Conservation (phyloP, 2,113 vertebrate species). For the Scomber colias region DNA sequence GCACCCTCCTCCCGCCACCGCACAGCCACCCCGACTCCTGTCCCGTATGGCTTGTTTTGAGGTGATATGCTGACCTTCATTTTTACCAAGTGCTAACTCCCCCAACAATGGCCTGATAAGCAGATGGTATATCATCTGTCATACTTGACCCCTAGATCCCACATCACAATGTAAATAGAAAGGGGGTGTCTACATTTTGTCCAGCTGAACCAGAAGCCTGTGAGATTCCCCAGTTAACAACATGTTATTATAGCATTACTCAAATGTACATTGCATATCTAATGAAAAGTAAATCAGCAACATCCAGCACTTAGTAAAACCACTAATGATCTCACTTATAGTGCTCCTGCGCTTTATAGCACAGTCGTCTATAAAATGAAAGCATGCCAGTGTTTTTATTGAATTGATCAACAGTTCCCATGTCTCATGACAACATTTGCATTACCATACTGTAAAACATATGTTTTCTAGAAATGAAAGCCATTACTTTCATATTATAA, state of each 20-base stretch:
- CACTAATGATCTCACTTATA: conserved; percentile 28
- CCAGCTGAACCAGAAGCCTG: conserved; percentile 44
- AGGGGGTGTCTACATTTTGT: conserved; percentile 48
- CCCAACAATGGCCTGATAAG: conserved; percentile 77
- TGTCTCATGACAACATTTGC: conserved; percentile 32
- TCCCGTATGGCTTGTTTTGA: conserved; percentile 61
- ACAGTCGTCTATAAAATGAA: conserved; percentile 39
- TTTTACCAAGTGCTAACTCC: conserved; percentile 65
- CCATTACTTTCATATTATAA: conserved; percentile 52
- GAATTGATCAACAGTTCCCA: conserved; percentile 44
- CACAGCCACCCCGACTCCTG: conserved; percentile 41
- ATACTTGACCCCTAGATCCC: conserved; percentile 77
- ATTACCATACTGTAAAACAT: conserved; percentile 29
- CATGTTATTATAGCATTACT: conserved; percentile 19
- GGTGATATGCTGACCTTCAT: conserved; percentile 79
- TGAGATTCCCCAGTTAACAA: conserved; percentile 12
- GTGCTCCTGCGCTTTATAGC: conserved; percentile 13
- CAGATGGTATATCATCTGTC: conserved; percentile 81
- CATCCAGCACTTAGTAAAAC: conserved; percentile 15
- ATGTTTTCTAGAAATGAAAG: conserved; percentile 56
- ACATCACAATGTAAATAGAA: conserved; percentile 67
- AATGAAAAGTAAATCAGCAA: conserved; percentile 21
- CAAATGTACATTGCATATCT: conserved; percentile 40
- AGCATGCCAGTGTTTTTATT: conserved; percentile 37
- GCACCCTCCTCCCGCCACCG: conserved; percentile 7